Evolutionary conservation across 2,888 invertebrate species (phyloP).

Genomic region (Phrixothrix hirtus): DNA sequence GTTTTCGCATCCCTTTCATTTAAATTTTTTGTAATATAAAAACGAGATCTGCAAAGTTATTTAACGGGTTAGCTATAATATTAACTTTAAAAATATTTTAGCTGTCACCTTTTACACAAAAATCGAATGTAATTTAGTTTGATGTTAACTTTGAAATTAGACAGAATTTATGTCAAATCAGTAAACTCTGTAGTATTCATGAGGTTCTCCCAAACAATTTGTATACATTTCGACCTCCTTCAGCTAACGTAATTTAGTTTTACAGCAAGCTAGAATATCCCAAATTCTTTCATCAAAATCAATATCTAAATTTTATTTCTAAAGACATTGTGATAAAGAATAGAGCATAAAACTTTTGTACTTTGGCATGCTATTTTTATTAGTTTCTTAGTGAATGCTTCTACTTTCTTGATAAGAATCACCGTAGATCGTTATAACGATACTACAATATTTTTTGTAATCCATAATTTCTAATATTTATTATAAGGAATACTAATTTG

Average conservation of each 20-base stretch:
- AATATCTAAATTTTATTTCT: constrained; percentile 13
- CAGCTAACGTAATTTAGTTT: constrained; percentile 21
- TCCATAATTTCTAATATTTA: too few relatives aligned
- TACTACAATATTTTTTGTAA: too few relatives aligned
- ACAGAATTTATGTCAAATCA: constrained; percentile 20
- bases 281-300: constrained; percentile 18
- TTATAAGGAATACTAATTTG: too few relatives aligned
- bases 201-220: constrained; percentile 23
- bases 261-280: constrained; percentile 18
- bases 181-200: constrained; percentile 20
- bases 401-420: too few relatives aligned
- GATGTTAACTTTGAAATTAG: constrained; percentile 8
- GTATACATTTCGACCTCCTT: constrained; percentile 24
- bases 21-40: constrained; percentile 4
- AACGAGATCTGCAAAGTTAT: constrained; percentile 2
- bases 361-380: too few relatives aligned
- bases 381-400: too few relatives aligned
- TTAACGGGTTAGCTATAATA: constrained; percentile 3
- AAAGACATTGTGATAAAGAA: constrained; percentile 2
- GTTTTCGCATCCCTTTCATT: constrained; percentile 6
- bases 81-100: not conserved
- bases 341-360: constrained; percentile 1
- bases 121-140: not conserved
- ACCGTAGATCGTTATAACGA: too few relatives aligned
- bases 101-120: constrained; percentile 6